Conservation (phyloP, 1,140 invertebrate species). For the Adelges cooleyi region DNA sequence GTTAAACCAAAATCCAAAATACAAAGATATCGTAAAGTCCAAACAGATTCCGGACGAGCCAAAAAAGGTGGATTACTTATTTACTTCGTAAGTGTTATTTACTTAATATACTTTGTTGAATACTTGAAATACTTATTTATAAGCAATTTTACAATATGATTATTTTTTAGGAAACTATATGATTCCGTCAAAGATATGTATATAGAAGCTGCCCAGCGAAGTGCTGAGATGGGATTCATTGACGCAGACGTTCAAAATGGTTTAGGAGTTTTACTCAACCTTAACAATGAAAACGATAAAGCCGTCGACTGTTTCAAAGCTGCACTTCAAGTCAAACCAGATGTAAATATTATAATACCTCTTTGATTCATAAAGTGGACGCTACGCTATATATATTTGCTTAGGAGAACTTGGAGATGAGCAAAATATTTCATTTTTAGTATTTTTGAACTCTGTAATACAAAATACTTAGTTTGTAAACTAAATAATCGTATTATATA, state of each 20-base stretch:
- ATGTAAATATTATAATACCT: conserved; percentile 45
- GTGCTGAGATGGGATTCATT: conserved; percentile 51
- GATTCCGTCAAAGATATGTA: conserved; percentile 66
- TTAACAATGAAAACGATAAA: conserved; percentile 88
- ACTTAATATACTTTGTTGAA: too few relatives aligned
- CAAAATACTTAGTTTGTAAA: too few relatives aligned
- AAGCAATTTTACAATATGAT: too few relatives aligned
- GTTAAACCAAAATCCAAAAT: conserved; percentile 25
- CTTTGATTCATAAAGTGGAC: too few relatives aligned
- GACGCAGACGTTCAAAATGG: conserved; percentile 94
- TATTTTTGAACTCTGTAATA: too few relatives aligned
- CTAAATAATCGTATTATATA: too few relatives aligned
- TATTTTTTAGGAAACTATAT: conserved; percentile 45
- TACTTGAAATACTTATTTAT: too few relatives aligned
- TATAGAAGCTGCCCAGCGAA: conserved; percentile 71
- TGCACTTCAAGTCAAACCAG: conserved; percentile 67
- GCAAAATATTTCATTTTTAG: too few relatives aligned
- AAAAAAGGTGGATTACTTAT: not conserved
- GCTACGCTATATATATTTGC: too few relatives aligned
- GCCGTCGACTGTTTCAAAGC: conserved; percentile 91
- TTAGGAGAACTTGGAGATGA: too few relatives aligned
- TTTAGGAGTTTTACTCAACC: conserved; percentile 88
- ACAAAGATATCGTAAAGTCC: conserved; percentile 17
- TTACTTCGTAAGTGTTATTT: conserved; percentile 9
- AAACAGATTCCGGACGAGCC: not conserved